Percentiles rank a stretch among this genome's conserved stretches.
Evolutionary conservation across 1,140 invertebrate genomes (phyloP).

Genomic region (Spodoptera litura): DNA sequence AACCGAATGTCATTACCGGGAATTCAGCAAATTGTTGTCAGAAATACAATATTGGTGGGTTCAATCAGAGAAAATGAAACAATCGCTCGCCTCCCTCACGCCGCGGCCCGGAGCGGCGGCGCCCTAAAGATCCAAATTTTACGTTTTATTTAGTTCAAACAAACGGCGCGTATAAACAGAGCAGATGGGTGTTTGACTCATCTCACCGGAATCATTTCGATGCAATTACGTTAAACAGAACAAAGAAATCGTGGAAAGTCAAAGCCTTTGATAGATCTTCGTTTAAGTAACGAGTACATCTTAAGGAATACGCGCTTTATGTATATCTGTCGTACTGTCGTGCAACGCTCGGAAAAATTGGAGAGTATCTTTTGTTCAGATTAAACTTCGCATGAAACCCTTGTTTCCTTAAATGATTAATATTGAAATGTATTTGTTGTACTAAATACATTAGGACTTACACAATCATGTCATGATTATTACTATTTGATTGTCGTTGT

Average conservation of each 20-base stretch:
- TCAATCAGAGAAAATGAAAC: slow-evolving; percentile 66
- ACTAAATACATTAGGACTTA: background rate
- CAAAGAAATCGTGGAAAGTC: slow-evolving; percentile 27
- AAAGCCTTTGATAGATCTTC: slow-evolving; percentile 21
- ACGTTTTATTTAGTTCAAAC: slow-evolving; percentile 37
- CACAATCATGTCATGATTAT: too few species aligned
- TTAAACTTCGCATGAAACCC: background rate
- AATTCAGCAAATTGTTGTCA: slow-evolving; percentile 52
- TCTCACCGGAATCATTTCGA: slow-evolving; percentile 28
- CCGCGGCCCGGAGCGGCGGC: background rate
- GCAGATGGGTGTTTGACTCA: slow-evolving; percentile 9
- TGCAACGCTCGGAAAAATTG: background rate
- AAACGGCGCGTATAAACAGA: slow-evolving; percentile 28
- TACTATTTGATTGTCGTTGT: too few species aligned
- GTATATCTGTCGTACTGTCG: background rate
- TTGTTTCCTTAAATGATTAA: background rate
- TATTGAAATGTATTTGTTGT: background rate
- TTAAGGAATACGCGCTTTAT: background rate
- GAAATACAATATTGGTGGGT: slow-evolving; percentile 63
- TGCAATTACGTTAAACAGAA: slow-evolving; percentile 44
- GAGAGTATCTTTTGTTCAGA: background rate
- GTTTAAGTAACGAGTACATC: slow-evolving; percentile 13
- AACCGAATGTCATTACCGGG: slow-evolving; percentile 39
- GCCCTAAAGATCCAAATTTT: slow-evolving; percentile 10
- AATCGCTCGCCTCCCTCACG: slow-evolving; percentile 52